Base-by-base conservation (phyloP, 2,113 vertebrate genomes). In the Eptesicus fuscus region DNA sequence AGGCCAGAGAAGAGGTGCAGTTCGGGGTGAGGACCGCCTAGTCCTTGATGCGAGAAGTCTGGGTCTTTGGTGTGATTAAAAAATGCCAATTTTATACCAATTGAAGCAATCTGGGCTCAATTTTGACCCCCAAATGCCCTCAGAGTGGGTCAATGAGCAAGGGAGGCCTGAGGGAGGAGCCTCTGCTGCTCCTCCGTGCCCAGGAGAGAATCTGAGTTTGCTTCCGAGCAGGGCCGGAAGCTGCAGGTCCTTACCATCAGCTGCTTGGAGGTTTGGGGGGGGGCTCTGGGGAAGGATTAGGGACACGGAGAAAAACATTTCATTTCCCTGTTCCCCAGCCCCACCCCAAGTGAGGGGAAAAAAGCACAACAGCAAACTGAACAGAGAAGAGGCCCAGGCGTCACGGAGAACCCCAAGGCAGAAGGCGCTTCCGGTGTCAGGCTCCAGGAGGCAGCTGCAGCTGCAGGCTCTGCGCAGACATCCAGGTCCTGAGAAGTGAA, bases 191-290 rank as follows among this genome's bases (percentile, higher is more conserved):
- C 77, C 83, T 92, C 42, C 8, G 37, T 56, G 18, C 84, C 53
- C 56, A 40, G 70, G 65, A 93, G 88, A 94, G 37, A 93, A 97
- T 92, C 2, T 94, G 71, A 97, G 90, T 93, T 95, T 84, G 78
- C 88, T 90, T 32, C 11, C n/a, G 13, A 74, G 44, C 59, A 90
- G 70, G 63, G 71, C 69, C 51, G 44, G 53, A 88, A 85, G 69
- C 80, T 51, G 65, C 16, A 1, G 20, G 40, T 80, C 42, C 18
- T 78, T 51, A 42, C 10, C 32, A 22, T 61, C 49, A 0, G 71
- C 49, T 53, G 77, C 85, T 93, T 32, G 76, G 37, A 84, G 83
- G 70, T n/a, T 84, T 80, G 91, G 44, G 40, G 90, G 42, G 44
- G 47, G 32, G 7, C 20, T 14, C 5, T 5, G 32, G 40, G 80